Conservation (phyloP, 2,888 invertebrate genomes). For the Brachyptera risi region DNA sequence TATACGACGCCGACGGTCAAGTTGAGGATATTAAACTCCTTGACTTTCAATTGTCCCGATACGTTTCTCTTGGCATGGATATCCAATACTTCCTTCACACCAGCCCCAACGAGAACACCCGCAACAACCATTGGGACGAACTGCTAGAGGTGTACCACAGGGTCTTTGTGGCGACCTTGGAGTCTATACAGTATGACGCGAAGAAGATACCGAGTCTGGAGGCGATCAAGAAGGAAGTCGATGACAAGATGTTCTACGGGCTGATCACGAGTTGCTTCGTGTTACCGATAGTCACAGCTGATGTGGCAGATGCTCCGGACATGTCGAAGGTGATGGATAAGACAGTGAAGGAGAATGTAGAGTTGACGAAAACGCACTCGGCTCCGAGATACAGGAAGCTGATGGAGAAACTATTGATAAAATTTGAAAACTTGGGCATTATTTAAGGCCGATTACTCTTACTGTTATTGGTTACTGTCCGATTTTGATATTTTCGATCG, state of each 20-base stretch:
- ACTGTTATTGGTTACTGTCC: too few species aligned
- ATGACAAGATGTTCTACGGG: constrained; percentile 29
- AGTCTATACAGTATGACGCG: constrained; percentile 1
- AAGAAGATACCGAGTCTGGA: constrained; percentile 23
- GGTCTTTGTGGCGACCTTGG: constrained; percentile 14
- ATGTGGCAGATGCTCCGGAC: constrained; percentile 21
- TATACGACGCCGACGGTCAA: neutral
- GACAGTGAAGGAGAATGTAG: neutral
- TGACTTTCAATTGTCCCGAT: constrained; percentile 31
- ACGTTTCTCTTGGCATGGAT: constrained; percentile 29
- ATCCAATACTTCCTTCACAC: constrained; percentile 32
- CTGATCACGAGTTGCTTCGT: constrained; percentile 23
- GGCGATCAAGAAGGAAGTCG: constrained; percentile 30
- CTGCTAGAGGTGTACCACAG: constrained; percentile 30
- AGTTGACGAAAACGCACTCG: constrained; percentile 9
- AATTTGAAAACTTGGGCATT: constrained; percentile 10
- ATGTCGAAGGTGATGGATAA: too few species aligned
- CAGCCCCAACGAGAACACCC: constrained; percentile 23
- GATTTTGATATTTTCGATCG: too few species aligned
- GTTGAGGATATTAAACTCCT: constrained; percentile 27
- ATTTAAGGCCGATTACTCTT: neutral
- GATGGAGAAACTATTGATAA: constrained; percentile 13
- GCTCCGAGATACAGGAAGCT: constrained; percentile 5
- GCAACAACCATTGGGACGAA: constrained; percentile 18
- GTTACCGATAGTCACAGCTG: constrained; percentile 27